These are phyloP conservation scores for Aplodontia rufa DNA, from an alignment of 2,113 vertebrate species.

Conservation along the genomic window DNA sequence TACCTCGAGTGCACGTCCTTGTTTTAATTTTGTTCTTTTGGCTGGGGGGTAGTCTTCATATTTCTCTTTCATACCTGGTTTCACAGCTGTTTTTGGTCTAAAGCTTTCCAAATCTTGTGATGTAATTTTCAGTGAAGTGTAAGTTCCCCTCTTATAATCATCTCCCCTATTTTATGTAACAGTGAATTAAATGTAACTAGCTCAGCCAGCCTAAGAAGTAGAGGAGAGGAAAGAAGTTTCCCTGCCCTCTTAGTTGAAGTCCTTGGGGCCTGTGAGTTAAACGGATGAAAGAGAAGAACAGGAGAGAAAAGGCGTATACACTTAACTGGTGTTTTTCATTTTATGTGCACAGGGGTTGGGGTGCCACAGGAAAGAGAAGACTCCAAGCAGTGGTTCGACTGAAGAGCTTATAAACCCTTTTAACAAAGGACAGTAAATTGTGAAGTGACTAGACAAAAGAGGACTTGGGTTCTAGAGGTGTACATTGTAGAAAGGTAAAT, in stretches of 20 bases:
- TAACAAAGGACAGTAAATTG: background rate
- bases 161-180: background rate
- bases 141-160: background rate
- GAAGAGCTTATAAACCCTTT: background rate
- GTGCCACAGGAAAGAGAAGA: background rate
- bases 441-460: background rate
- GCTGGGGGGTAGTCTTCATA: background rate
- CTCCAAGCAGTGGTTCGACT: background rate
- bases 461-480: background rate
- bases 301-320: background rate
- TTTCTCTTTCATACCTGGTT: background rate
- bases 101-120: background rate
- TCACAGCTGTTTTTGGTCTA: background rate
- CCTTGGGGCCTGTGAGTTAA: background rate
- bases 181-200: background rate
- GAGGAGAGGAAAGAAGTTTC: background rate
- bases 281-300: background rate
- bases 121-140: background rate
- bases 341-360: background rate
- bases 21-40: background rate
- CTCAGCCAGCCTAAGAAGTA: background rate
- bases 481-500: background rate
- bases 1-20: background rate
- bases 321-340: background rate
- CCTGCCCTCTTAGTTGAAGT: background rate